Percentiles rank a stretch among this genome's conserved stretches.
phyloP scores from a whole-genome alignment of 2,888 invertebrate species.

The Hyposoter didymator region DNA sequence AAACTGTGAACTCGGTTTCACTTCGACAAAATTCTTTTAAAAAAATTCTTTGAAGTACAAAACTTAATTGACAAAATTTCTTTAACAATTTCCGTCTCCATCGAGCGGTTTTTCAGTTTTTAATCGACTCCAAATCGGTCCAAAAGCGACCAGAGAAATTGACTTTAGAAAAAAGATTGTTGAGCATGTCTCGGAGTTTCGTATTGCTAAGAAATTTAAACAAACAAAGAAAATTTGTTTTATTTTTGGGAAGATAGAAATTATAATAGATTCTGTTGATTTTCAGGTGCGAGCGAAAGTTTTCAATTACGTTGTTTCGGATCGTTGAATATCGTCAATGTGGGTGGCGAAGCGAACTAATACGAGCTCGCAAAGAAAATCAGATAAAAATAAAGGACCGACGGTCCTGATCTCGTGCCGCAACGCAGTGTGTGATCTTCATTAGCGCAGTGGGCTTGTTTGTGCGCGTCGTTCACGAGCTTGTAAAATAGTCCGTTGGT shows the following conservation, averaged over 20 bases:
- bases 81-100: neutral
- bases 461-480: conserved; percentile 43
- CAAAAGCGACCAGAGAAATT: neutral
- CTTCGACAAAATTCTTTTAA: neutral
- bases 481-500: conserved; percentile 31
- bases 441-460: conserved; percentile 38
- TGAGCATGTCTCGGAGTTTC: neutral
- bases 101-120: neutral
- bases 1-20: neutral
- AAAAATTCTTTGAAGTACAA: neutral
- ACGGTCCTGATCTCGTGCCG: conserved; percentile 29
- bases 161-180: neutral
- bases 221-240: conserved; percentile 34
- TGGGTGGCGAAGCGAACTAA: conserved; percentile 67
- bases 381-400: conserved; percentile 33
- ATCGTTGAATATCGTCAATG: conserved; percentile 71
- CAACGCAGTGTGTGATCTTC: conserved; percentile 30
- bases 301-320: conserved; percentile 56
- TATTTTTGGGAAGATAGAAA: neutral
- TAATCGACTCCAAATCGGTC: neutral
- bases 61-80: neutral
- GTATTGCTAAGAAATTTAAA: neutral
- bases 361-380: conserved; percentile 53
- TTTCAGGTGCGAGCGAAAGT: conserved; percentile 28
- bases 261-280: conserved; percentile 1